These are phyloP conservation scores for Nephila pilipes DNA, from an alignment of 1,140 invertebrate genomes.

Conservation along the genomic window DNA sequence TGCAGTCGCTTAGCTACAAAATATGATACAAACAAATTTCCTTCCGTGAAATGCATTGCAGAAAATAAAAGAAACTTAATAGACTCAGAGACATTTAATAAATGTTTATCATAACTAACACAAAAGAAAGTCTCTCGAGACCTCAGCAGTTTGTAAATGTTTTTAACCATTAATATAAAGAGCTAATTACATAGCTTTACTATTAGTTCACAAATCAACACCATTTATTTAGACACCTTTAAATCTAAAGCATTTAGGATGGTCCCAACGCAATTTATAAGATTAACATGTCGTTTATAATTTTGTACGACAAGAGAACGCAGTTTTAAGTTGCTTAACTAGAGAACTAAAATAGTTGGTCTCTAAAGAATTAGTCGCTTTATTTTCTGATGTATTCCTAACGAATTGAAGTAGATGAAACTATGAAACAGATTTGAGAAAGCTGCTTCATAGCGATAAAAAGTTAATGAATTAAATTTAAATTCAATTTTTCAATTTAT, in stretches of 20 bases:
- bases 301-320: background rate
- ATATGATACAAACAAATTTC: too few relatives aligned
- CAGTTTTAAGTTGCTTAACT: background rate
- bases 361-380: background rate
- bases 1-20: too few relatives aligned
- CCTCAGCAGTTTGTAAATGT: too few relatives aligned
- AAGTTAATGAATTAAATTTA: too few relatives aligned
- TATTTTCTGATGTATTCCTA: background rate
- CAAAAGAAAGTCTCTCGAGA: too few relatives aligned
- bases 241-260: background rate
- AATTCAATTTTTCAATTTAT: too few relatives aligned
- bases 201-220: background rate
- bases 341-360: background rate
- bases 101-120: too few relatives aligned
- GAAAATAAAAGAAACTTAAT: too few relatives aligned
- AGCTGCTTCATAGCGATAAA: too few relatives aligned
- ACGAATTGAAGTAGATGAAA: background rate
- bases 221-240: background rate
- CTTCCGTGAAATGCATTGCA: too few relatives aligned
- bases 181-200: background rate
- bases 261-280: background rate
- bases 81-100: too few relatives aligned
- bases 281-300: background rate
- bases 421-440: background rate
- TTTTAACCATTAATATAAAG: background rate